Evolutionary conservation across 2,797 vertebrate species (phyloP), one percentile per base, ranked within the genome.

Genomic region (Chloroceryle amazona): DNA sequence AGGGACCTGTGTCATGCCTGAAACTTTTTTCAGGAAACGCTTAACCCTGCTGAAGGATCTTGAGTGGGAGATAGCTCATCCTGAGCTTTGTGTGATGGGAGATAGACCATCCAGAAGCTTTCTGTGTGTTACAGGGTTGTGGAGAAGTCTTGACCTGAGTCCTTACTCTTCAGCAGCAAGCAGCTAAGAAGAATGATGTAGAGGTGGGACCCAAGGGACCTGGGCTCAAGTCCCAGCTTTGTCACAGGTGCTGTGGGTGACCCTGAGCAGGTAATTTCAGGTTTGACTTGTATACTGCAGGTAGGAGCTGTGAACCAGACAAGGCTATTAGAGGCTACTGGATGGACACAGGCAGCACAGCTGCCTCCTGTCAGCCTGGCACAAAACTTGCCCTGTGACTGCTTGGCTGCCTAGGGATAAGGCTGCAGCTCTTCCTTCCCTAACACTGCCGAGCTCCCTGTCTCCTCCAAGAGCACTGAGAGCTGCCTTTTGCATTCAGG

Each of bases 371-470:
- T n/a, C 80, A 90, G 2, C 16, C 73, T 3, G 0, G 29, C 29
- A n/a, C 39, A 44, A 26, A 35, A 23, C 6, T 66, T 23, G 3
- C 2, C 33, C 31, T 1, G 1, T 16, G 25, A 13, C 68, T 51
- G 19, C 13, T 17, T 28, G 29, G 63, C 86, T 83, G 37, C 72
- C 39, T 4, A 12, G 58, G 41, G 22, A 41, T 42, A 7, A 7
- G 28, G 51, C 37, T 72, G 18, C 63, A 66, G 35, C 80, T 67
- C 55, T 35, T 42, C 60, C 54, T 60, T 47, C 42, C 37, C 51
- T 47, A 3, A 5, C 1, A 3, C 52, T 18, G 1, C 16, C 0
- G 3, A 35, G 29, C 44, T 60, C 41, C 42, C 55, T 70, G 55
- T 11, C 68, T 71, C 51, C 51, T 79, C 33, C 37, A 7, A 8